Conservation (phyloP, 2,113 vertebrate species). For the Heterocephalus glaber region DNA sequence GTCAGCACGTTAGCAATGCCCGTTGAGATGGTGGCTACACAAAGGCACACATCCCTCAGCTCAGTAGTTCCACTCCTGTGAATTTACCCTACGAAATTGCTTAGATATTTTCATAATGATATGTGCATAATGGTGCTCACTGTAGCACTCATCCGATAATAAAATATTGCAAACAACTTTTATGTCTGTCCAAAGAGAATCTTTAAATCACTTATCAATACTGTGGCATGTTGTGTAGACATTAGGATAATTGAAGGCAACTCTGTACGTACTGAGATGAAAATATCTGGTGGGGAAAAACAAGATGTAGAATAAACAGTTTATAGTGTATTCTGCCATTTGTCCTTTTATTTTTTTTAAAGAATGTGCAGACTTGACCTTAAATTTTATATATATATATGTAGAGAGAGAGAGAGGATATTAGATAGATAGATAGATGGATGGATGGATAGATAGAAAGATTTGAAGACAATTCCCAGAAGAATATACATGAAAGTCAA, state of each 20-base stretch:
- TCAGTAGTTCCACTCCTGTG: not conserved
- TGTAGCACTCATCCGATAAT: not conserved
- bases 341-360: not conserved
- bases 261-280: not conserved
- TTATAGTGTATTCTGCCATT: not conserved
- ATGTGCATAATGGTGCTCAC: not conserved
- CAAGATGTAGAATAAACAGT: not conserved
- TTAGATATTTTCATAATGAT: not conserved
- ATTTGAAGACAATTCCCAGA: not conserved
- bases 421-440: not conserved
- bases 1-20: not conserved
- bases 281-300: not conserved
- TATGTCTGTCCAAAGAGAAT: not conserved
- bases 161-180: constrained; percentile 2
- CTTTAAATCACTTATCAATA: not conserved
- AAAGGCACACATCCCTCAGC: not conserved
- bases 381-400: not conserved
- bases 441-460: not conserved
- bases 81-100: not conserved
- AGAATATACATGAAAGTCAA: not conserved
- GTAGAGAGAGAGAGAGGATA: no score
- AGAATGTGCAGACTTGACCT: not conserved
- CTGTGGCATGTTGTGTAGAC: not conserved
- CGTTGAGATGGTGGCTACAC: not conserved
- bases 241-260: not conserved